These are phyloP conservation scores for Thera britannica DNA, from an alignment of 2,888 invertebrate genomes.

Conservation along the genomic window DNA sequence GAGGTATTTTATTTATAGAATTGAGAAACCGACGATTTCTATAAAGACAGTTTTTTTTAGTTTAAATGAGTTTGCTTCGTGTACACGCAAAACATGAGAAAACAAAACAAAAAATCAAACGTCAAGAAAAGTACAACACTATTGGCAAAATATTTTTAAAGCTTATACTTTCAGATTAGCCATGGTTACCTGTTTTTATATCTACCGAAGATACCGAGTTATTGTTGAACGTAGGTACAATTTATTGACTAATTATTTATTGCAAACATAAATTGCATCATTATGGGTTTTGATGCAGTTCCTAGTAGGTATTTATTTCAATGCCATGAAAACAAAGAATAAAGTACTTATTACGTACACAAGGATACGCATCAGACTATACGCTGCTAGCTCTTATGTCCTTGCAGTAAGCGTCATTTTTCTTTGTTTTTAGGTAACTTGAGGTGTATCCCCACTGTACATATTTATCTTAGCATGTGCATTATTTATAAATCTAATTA, in stretches of 20 bases:
- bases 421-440: too few species aligned
- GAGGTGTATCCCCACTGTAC: too few species aligned
- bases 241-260: constrained; percentile 3
- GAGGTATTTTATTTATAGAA: constrained; percentile 25
- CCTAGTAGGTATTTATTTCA: constrained; percentile 11
- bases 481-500: not conserved
- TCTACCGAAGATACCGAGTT: not conserved
- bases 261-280: constrained; percentile 6
- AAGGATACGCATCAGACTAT: too few species aligned
- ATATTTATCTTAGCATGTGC: too few species aligned
- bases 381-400: too few species aligned
- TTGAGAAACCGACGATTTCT: constrained; percentile 12
- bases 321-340: constrained; percentile 13
- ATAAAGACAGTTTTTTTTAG: constrained; percentile 3
- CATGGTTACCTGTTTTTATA: too few species aligned
- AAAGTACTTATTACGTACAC: not conserved
- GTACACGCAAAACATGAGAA: too few species aligned
- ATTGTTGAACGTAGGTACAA: not conserved
- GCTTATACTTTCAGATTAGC: too few species aligned
- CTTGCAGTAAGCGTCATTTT: too few species aligned
- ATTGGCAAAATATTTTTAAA: too few species aligned
- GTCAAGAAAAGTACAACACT: too few species aligned
- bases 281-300: constrained; percentile 10
- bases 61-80: not conserved
- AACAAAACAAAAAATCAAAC: too few species aligned